Base-by-base conservation (phyloP, 2,888 invertebrate genomes). In the Ptychoptera contaminata region DNA sequence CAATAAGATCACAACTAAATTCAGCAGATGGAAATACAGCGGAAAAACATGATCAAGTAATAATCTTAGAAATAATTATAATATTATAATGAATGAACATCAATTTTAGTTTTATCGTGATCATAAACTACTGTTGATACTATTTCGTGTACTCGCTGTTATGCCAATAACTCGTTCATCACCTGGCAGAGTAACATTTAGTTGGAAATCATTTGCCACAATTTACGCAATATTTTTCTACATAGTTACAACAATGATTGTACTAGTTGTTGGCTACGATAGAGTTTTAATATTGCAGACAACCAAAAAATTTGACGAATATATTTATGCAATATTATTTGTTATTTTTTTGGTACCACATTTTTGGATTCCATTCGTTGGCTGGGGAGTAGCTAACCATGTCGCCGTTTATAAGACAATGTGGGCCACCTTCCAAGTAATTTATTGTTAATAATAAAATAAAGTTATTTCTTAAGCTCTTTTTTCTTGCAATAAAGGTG, bases 361-460 rank as follows among this genome's bases (percentile, higher is more conserved):
- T 37, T 47, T 43, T 43, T 47, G 42, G 45, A 57, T 57, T 38
- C 79, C 79, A 0, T 78, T 74, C 53, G 76, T 77, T 11, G 78
- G 78, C 1, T 79, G 79, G 79, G 77, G 78, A 1, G 78, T 79
- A 16, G 79, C 78, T 1, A 68, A 68, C 37, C 74, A 79, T 59
- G 79, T 79, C 6, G 77, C 77, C 46, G 72, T 74, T 50, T 79
- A 79, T 57, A 79, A 79, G 61, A 77, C 77, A 39, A 74, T 70
- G 49, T 79, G 79, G 79, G 76, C 73, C 15, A 69, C 68, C 50
- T 79, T 77, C 62, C 79, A 79, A 65, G 71, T 77, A 55, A 67
- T n/a, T n/a, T n/a, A n/a, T n/a, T 34, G 23, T 23, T 23, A 23
- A 5, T 23, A 23, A 5, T 23, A 7, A 23, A 23, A 23, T 5